These are phyloP conservation scores for Macrotrachela quadricornifera DNA, from an alignment of 1,140 invertebrate species.

Conservation along the genomic window DNA sequence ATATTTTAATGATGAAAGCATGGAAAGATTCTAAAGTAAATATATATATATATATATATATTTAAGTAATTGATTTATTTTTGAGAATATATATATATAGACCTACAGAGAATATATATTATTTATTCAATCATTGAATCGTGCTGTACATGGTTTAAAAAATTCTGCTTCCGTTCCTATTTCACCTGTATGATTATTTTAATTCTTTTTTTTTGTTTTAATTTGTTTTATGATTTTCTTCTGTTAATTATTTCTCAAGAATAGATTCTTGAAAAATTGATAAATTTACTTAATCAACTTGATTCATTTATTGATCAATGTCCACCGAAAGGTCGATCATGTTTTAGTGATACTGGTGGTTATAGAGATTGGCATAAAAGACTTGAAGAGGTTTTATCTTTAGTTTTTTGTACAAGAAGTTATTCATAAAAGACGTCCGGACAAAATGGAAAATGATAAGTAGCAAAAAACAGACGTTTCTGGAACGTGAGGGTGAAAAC, in stretches of 20 bases:
- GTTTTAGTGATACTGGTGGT: constrained; percentile 86
- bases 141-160: constrained; percentile 55
- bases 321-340: constrained; percentile 68
- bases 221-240: constrained; percentile 11
- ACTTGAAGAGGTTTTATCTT: constrained; percentile 41
- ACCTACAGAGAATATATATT: constrained; percentile 53
- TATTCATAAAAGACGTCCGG: too few relatives aligned
- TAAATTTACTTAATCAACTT: constrained; percentile 48
- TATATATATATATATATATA: too few relatives aligned
- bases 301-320: constrained; percentile 54
- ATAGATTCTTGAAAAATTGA: constrained; percentile 38
- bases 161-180: constrained; percentile 30
- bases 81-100: constrained; percentile 10
- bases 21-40: constrained; percentile 60
- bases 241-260: background rate
- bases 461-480: too few relatives aligned
- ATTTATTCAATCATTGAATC: constrained; percentile 61
- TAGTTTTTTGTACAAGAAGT: too few relatives aligned
- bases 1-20: constrained; percentile 22
- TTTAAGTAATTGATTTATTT: background rate
- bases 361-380: constrained; percentile 61
- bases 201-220: too few relatives aligned
- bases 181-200: background rate
- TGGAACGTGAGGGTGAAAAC: too few relatives aligned
- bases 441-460: too few relatives aligned